Conservation (phyloP, 2,797 vertebrate genomes). For the Siniperca undulata region DNA sequence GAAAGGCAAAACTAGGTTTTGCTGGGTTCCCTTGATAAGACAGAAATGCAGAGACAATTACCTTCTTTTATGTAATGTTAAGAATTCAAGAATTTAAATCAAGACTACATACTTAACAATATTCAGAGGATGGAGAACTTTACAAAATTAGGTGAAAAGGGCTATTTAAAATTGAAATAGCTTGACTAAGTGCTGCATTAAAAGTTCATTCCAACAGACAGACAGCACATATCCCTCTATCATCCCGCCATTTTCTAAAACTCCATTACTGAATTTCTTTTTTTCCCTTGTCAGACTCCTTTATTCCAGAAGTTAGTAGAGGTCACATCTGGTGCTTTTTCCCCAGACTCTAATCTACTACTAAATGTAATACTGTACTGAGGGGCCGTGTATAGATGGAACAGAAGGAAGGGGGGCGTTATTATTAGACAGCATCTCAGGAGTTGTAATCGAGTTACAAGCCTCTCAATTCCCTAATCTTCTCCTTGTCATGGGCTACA, state of each 20-base stretch:
- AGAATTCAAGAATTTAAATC: constrained; percentile 51
- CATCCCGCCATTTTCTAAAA: constrained; percentile 68
- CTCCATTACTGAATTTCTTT: constrained; percentile 67
- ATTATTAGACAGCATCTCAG: constrained; percentile 81
- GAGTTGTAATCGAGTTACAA: constrained; percentile 85
- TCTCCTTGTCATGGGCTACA: constrained; percentile 82
- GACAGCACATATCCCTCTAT: constrained; percentile 62
- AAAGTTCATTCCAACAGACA: constrained; percentile 73
- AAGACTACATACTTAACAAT: constrained; percentile 42
- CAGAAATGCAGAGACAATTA: constrained; percentile 35
- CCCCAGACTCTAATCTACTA: constrained; percentile 80
- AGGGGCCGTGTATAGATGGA: constrained; percentile 74
- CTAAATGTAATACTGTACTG: constrained; percentile 79
- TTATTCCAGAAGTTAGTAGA: constrained; percentile 74
- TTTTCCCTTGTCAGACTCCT: constrained; percentile 50
- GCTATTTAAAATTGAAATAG: constrained; percentile 74
- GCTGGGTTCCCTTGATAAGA: constrained; percentile 25
- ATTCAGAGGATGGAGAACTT: constrained; percentile 55
- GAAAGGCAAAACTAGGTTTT: constrained; percentile 17
- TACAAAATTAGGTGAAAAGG: constrained; percentile 59
- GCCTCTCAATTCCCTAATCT: constrained; percentile 84
- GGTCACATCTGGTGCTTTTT: constrained; percentile 81
- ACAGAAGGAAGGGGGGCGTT: constrained; percentile 72
- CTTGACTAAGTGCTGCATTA: constrained; percentile 74
- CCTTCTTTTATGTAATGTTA: constrained; percentile 36